Evolutionary conservation across 2,113 vertebrate genomes (phyloP).

Genomic region (Corythornis cristatus): DNA sequence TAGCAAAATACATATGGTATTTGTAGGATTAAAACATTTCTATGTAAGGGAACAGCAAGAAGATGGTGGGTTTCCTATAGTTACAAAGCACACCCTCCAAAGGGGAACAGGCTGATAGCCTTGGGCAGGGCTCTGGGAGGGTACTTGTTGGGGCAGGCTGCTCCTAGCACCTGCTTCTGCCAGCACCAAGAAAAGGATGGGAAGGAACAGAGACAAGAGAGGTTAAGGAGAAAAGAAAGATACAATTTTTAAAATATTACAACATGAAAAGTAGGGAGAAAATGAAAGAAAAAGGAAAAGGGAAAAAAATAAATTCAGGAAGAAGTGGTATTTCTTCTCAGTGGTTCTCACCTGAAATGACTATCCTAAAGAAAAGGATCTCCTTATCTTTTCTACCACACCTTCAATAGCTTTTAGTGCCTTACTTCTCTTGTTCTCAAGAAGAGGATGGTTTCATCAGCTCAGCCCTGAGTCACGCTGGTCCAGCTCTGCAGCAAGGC

Average conservation of each 20-base stretch:
- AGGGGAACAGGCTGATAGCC: neutral
- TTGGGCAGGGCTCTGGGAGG: neutral
- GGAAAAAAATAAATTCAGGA: neutral
- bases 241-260: neutral
- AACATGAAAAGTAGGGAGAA: neutral
- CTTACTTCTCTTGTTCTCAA: neutral
- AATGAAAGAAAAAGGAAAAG: neutral
- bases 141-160: neutral
- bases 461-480: neutral
- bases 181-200: neutral
- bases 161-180: neutral
- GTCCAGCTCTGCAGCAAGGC: neutral
- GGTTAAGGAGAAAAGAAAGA: neutral
- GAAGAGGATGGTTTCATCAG: neutral
- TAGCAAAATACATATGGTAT: slow-evolving; percentile 29
- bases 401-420: neutral
- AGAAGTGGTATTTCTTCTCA: neutral
- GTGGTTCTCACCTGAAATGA: neutral
- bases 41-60: slow-evolving; percentile 34
- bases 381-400: neutral
- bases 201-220: neutral
- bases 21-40: slow-evolving; percentile 53
- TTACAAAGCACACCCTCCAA: neutral
- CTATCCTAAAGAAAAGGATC: neutral
- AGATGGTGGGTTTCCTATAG: slow-evolving; percentile 20